Evolutionary conservation across 2,113 vertebrate species (phyloP).

Genomic region (Motacilla alba): DNA sequence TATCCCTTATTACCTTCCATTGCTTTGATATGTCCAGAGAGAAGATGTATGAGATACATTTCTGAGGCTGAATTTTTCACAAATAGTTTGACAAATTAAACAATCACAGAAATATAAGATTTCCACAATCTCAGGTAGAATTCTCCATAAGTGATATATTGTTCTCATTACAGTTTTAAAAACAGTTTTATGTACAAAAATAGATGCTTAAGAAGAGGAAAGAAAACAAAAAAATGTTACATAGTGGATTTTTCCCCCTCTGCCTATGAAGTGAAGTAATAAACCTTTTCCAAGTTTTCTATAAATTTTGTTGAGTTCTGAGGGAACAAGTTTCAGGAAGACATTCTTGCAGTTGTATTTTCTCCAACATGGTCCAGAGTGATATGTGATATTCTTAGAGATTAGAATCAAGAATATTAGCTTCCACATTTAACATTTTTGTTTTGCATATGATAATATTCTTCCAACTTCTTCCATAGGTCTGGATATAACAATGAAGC

Average conservation of each 20-base stretch:
- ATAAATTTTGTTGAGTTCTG: neutral
- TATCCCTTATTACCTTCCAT: slow-evolving; percentile 26
- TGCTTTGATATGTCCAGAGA: slow-evolving; percentile 10
- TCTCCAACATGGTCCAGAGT: neutral
- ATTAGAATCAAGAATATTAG: neutral
- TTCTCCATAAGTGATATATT: slow-evolving; percentile 40
- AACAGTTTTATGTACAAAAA: slow-evolving; percentile 27
- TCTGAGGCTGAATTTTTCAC: slow-evolving; percentile 24
- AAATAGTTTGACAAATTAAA: slow-evolving; percentile 62
- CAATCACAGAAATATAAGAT: slow-evolving; percentile 25
- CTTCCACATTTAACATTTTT: neutral
- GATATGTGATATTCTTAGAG: neutral
- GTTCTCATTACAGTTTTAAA: slow-evolving; percentile 43
- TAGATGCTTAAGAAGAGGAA: neutral
- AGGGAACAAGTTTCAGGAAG: neutral
- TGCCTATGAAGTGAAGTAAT: neutral
- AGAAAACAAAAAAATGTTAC: neutral
- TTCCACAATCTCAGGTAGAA: slow-evolving; percentile 30
- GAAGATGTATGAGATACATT: slow-evolving; percentile 47
- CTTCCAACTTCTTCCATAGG: neutral
- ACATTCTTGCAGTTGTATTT: neutral
- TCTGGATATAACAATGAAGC: neutral
- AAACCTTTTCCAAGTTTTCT: neutral
- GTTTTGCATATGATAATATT: neutral
- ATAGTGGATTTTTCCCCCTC: neutral